phyloP scores from a whole-genome alignment of 37 sponge, comb jelly and placozoan genomes.

The Bolinopsis microptera region DNA sequence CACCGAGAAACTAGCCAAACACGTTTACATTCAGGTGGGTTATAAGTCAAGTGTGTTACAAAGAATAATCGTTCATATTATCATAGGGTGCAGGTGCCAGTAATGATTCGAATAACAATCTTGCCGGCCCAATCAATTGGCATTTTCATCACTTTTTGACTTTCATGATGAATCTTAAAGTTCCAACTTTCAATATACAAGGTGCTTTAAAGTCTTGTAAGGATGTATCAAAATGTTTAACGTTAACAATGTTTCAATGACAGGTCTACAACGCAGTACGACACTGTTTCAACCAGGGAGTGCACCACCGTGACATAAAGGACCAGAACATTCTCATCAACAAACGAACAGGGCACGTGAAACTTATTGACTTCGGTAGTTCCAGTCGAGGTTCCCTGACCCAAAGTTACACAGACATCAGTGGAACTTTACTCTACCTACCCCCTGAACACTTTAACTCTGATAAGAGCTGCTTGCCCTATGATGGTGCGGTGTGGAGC shows the following conservation, averaged over 20 bases:
- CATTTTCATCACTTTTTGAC: too few relatives aligned
- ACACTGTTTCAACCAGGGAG: constrained; percentile 24
- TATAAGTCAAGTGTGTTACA: too few relatives aligned
- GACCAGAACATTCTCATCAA: constrained; percentile 38
- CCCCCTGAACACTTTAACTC: neutral
- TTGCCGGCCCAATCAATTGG: too few relatives aligned
- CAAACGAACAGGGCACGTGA: constrained; percentile 1
- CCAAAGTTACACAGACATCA: neutral
- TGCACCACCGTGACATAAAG: constrained; percentile 49
- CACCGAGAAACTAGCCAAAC: constrained; percentile 20
- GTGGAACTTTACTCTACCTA: constrained; percentile 36
- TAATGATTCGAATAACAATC: too few relatives aligned
- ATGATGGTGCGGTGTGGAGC: neutral
- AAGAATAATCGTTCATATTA: too few relatives aligned
- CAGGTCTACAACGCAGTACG: constrained; percentile 10
- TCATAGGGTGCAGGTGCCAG: too few relatives aligned
- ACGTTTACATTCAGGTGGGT: constrained; percentile 4
- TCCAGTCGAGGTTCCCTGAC: constrained; percentile 1
- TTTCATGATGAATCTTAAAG: too few relatives aligned
- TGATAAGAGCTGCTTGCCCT: neutral
- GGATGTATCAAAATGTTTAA: too few relatives aligned
- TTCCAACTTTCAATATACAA: too few relatives aligned
- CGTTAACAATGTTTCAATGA: too few relatives aligned
- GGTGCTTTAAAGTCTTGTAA: too few relatives aligned
- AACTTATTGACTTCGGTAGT: constrained; percentile 46